A percentile compares a stretch with the other conserved stretches of the same genome.
These are phyloP conservation scores for Melikaiella ostensackeni DNA, from an alignment of 2,888 invertebrate genomes.

Conservation along the genomic window DNA sequence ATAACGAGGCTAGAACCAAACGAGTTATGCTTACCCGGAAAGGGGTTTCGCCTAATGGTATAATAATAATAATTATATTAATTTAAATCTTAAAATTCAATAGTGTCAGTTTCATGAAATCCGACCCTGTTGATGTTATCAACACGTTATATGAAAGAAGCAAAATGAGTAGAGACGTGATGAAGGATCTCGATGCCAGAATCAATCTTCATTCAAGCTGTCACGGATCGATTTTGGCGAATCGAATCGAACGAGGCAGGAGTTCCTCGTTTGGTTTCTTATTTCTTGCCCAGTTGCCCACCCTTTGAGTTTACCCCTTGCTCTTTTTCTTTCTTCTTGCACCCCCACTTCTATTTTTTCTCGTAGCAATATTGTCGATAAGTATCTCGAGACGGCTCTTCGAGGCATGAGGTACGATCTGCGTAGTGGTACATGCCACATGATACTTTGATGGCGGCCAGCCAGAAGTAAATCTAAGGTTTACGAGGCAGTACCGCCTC, in stretches of 20 bases:
- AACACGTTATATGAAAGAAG: background rate
- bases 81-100: background rate
- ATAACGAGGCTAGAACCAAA: too few species aligned
- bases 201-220: slow-evolving; percentile 23
- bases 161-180: background rate
- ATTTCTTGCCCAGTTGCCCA: background rate
- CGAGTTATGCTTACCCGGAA: too few species aligned
- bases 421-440: slow-evolving; percentile 54
- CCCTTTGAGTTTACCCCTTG: background rate
- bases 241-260: background rate
- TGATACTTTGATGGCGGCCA: slow-evolving; percentile 76
- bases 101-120: background rate
- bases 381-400: slow-evolving; percentile 72
- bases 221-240: slow-evolving; percentile 19
- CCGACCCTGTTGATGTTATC: slow-evolving; percentile 13
- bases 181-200: background rate
- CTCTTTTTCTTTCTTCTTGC: slow-evolving; percentile 8
- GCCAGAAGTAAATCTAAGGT: slow-evolving; percentile 78
- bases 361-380: slow-evolving; percentile 70
- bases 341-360: slow-evolving; percentile 42
- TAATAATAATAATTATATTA: too few species aligned
- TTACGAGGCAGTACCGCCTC: slow-evolving; percentile 78
- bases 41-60: too few species aligned
- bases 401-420: slow-evolving; percentile 52
- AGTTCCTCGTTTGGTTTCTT: background rate